A percentile compares a stretch with the other conserved stretches of the same genome.
Conservation (phyloP, 2,797 vertebrate species). For the Sternarchorhynchus goeldii region DNA sequence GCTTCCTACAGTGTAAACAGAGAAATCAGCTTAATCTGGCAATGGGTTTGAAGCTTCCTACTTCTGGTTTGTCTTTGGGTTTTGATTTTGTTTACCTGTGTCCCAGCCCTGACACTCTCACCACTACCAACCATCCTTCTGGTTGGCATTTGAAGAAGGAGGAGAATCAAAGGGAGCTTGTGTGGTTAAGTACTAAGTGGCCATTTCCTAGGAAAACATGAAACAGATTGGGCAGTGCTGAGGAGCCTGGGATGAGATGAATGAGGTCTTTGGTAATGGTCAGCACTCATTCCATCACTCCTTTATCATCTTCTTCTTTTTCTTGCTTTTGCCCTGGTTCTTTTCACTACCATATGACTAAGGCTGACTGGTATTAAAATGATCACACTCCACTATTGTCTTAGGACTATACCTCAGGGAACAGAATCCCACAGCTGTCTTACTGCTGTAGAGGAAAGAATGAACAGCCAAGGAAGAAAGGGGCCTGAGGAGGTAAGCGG, state of each 20-base stretch:
- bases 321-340: background rate
- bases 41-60: slow-evolving; percentile 12
- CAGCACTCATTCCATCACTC: background rate
- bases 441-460: background rate
- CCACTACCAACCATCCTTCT: background rate
- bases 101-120: slow-evolving; percentile 24
- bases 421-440: background rate
- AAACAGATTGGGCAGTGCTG: slow-evolving; percentile 26
- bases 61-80: slow-evolving; percentile 31
- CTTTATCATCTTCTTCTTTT: background rate
- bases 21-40: slow-evolving; percentile 32
- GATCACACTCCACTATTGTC: no score
- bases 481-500: slow-evolving; percentile 30
- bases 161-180: slow-evolving; percentile 52
- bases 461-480: background rate
- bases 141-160: slow-evolving; percentile 43
- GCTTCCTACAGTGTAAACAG: slow-evolving; percentile 5
- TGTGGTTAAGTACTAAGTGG: slow-evolving; percentile 39
- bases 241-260: slow-evolving; percentile 30
- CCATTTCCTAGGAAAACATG: slow-evolving; percentile 50
- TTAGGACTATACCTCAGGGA: no score
- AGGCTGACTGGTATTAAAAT: no score
- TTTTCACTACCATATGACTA: background rate
- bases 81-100: slow-evolving; percentile 49
- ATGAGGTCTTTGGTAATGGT: slow-evolving; percentile 48